Evolutionary conservation across 2,888 invertebrate species (phyloP).

Genomic region (Drosophila fungiperda): DNA sequence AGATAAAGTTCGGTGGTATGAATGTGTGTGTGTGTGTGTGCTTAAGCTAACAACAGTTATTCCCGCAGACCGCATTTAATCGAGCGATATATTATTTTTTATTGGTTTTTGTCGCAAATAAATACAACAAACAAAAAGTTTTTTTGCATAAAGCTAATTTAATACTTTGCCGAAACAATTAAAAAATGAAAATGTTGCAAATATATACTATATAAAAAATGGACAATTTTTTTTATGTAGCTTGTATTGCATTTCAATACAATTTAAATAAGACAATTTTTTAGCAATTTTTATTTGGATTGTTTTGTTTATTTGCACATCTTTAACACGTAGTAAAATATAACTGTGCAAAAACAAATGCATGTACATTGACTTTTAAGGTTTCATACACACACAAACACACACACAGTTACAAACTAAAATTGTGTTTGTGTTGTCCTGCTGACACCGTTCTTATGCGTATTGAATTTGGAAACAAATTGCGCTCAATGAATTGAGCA

Average conservation of each 20-base stretch:
- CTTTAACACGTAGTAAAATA: neutral
- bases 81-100: neutral
- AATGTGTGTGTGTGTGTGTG: constrained; percentile 10
- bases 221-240: no score
- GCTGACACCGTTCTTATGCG: constrained; percentile 52
- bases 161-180: no score
- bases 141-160: no score
- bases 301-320: neutral
- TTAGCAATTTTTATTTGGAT: neutral
- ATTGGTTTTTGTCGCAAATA: no score
- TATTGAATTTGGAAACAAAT: constrained; percentile 36
- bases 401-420: neutral
- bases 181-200: no score
- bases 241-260: neutral
- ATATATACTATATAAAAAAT: no score
- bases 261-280: neutral
- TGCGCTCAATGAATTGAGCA: constrained; percentile 39
- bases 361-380: constrained; percentile 61
- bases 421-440: constrained; percentile 39
- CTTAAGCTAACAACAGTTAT: neutral
- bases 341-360: constrained; percentile 27
- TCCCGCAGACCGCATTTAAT: neutral
- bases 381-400: constrained; percentile 42
- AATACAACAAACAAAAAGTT: no score
- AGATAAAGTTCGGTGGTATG: constrained; percentile 29